Base-by-base conservation (phyloP, 2,888 invertebrate genomes). In the Andricus curvator region DNA sequence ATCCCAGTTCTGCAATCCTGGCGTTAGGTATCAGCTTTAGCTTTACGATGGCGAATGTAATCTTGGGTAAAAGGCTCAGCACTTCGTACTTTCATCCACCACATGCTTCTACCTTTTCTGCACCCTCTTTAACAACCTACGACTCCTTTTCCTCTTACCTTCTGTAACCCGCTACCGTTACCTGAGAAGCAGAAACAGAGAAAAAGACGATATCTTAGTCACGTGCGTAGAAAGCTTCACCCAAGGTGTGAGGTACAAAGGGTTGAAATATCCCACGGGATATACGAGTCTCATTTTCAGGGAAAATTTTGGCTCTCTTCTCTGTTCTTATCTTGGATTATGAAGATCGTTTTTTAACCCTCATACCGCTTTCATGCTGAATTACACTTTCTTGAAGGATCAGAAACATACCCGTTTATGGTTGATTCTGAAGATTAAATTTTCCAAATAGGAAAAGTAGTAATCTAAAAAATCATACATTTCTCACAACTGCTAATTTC, bases 11-110 rank as follows among this genome's bases (percentile, higher is more conserved):
- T 62, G 62, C 11, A 22, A 62, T 62, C 62, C 62, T 62, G 13
- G 62, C 15, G 15, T 22, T 60, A 60, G 60, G 60, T 62, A 62
- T 62, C 62, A 62, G 62, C 25, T 62, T 62, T 62, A 62, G 62
- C 25, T 62, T 62, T 62, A 62, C 62, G 62, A 4, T 62, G 25
- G 62, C 4, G 25, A 25, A 22, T 25, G 62, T 22, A 25, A 62
- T 62, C 62, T 62, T 62, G 62, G 62, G 25, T 62, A 62, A 62
- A 25, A 15, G 62, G 11, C 25, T 62, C 25, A 25, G 25, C 15
- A 62, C 22, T 62, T 62, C 25, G 62, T 62, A 25, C 62, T 62
- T 62, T 25, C 62, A 62, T 62, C 25, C 25, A 62, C 22, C 22
- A 62, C 22, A 25, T 62, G 22, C 25, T 25, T 25, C 62, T 6